phyloP scores from a whole-genome alignment of 1,140 invertebrate genomes.

The Drosophila mayri region DNA sequence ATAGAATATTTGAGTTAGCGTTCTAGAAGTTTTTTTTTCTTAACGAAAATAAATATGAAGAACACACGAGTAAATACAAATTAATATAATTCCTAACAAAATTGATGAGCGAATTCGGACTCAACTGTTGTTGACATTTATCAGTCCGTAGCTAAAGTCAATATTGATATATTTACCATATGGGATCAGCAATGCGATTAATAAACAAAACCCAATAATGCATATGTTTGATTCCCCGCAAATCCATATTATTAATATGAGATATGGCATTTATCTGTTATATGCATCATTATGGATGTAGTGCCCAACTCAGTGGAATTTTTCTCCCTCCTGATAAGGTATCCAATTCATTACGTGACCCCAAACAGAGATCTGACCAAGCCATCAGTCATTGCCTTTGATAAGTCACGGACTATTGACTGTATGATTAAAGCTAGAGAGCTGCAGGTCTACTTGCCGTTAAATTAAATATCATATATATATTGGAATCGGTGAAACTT shows the following conservation, averaged over 20 bases:
- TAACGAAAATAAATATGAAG: background rate
- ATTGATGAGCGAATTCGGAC: background rate
- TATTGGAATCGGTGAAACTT: constrained; percentile 3
- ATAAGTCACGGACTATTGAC: constrained; percentile 20
- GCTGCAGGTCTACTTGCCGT: constrained; percentile 9
- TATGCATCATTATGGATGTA: constrained; percentile 17
- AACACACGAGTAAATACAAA: background rate
- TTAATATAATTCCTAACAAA: background rate
- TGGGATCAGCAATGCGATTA: constrained; percentile 2
- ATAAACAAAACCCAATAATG: constrained; percentile 6
- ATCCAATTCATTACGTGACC: constrained; percentile 29
- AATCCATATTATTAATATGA: background rate
- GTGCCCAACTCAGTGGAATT: background rate
- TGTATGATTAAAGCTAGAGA: background rate
- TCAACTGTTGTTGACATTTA: background rate
- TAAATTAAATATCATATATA: constrained; percentile 30
- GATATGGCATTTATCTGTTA: background rate
- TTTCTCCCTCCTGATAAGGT: constrained; percentile 12
- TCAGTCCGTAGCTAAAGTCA: background rate
- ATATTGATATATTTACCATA: constrained; percentile 12
- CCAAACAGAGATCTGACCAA: constrained; percentile 2
- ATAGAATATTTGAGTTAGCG: background rate
- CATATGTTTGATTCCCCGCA: background rate
- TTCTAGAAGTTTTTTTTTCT: background rate
- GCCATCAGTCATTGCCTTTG: constrained; percentile 6